phyloP scores from a whole-genome alignment of 1,140 invertebrate species.

The Macrocentrus cingulum region DNA sequence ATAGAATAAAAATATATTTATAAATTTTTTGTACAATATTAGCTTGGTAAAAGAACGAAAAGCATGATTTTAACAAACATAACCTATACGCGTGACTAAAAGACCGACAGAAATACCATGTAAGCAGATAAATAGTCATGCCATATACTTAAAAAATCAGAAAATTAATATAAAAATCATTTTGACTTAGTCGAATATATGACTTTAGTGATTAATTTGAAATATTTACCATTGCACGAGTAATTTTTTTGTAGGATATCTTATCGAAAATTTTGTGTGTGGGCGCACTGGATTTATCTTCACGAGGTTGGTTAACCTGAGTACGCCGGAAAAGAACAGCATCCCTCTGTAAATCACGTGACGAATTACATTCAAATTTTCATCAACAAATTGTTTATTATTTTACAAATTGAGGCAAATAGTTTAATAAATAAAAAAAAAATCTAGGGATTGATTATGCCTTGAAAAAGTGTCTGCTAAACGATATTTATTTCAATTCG shows the following conservation, averaged over 20 bases:
- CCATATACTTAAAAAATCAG: background rate
- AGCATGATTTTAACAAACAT: slow-evolving; percentile 23
- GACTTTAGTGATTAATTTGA: slow-evolving; percentile 36
- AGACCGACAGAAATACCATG: slow-evolving; percentile 1
- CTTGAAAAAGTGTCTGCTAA: no score
- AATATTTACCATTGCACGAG: slow-evolving; percentile 63
- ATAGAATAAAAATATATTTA: background rate
- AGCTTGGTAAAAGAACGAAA: slow-evolving; percentile 15
- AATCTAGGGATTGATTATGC: no score
- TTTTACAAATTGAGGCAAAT: no score
- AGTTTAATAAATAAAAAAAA: no score
- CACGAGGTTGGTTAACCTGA: no score
- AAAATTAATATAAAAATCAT: background rate
- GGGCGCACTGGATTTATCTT: no score
- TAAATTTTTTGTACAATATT: background rate
- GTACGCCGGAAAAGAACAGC: no score
- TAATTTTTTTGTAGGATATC: slow-evolving; percentile 78
- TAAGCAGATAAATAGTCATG: slow-evolving; percentile 7
- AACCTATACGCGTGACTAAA: slow-evolving; percentile 30
- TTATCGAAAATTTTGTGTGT: background rate
- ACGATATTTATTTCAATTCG: no score
- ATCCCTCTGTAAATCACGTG: no score
- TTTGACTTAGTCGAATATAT: background rate
- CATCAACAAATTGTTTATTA: no score
- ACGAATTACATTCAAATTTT: no score